These are phyloP conservation scores for Falco rusticolus DNA, from an alignment of 2,797 vertebrate genomes.

Conservation along the genomic window DNA sequence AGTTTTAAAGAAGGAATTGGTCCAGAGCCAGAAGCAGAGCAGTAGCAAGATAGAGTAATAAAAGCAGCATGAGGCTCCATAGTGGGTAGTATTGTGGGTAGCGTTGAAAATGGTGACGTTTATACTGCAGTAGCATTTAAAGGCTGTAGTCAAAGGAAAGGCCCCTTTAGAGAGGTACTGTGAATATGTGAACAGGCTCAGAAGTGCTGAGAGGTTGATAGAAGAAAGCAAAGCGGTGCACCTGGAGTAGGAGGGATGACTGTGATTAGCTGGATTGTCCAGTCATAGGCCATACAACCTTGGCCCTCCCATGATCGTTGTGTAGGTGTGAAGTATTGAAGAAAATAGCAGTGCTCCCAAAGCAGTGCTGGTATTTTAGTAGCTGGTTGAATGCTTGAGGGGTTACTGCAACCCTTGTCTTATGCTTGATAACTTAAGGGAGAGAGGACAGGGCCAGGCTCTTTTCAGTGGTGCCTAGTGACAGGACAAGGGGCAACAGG, in stretches of 20 bases:
- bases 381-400: background rate
- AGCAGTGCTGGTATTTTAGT: background rate
- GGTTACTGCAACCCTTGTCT: background rate
- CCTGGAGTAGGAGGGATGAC: background rate
- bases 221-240: background rate
- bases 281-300: background rate
- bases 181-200: background rate
- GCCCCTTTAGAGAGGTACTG: background rate
- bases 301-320: background rate
- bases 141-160: background rate
- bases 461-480: too few species aligned
- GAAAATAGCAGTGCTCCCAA: background rate
- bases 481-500: too few species aligned
- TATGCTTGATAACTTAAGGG: background rate
- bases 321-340: background rate
- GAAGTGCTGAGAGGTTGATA: background rate
- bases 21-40: background rate
- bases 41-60: background rate
- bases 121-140: background rate
- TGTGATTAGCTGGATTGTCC: background rate
- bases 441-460: too few species aligned
- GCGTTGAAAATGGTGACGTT: background rate
- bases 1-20: slow-evolving; percentile 18
- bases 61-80: background rate
- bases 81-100: background rate